Evolutionary conservation across 2,797 vertebrate genomes (phyloP).

Genomic region (Spinus pinus): DNA sequence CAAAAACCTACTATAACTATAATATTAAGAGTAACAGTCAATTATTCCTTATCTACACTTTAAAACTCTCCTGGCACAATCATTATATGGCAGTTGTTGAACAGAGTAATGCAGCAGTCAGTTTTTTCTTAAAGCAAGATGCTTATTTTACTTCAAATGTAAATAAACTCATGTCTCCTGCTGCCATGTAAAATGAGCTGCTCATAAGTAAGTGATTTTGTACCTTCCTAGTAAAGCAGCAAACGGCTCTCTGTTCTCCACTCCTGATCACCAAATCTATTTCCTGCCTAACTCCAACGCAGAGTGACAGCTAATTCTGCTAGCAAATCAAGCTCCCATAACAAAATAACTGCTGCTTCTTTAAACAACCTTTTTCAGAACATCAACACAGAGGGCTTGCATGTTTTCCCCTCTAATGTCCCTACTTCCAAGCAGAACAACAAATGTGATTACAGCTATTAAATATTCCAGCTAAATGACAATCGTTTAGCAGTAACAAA

Average conservation of each 20-base stretch:
- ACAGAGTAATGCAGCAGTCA: constrained; percentile 8
- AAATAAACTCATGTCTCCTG: constrained; percentile 43
- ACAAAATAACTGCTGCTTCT: background rate
- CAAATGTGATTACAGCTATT: background rate
- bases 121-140: constrained; percentile 16
- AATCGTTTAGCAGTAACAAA: background rate
- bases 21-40: constrained; percentile 1
- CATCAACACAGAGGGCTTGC: background rate
- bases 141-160: constrained; percentile 41
- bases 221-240: constrained; percentile 6
- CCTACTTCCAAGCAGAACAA: background rate
- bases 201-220: background rate
- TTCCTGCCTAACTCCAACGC: background rate
- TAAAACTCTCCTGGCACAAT: background rate
- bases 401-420: background rate
- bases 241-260: background rate
- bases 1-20: background rate
- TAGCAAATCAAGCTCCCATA: background rate
- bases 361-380: background rate
- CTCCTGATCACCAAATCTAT: background rate
- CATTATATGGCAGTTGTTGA: constrained; percentile 25
- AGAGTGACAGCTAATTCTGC: background rate
- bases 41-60: constrained; percentile 32
- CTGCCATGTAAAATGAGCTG: constrained; percentile 27
- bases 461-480: background rate